phyloP scores from a whole-genome alignment of 2,888 invertebrate species.

The Thera britannica region DNA sequence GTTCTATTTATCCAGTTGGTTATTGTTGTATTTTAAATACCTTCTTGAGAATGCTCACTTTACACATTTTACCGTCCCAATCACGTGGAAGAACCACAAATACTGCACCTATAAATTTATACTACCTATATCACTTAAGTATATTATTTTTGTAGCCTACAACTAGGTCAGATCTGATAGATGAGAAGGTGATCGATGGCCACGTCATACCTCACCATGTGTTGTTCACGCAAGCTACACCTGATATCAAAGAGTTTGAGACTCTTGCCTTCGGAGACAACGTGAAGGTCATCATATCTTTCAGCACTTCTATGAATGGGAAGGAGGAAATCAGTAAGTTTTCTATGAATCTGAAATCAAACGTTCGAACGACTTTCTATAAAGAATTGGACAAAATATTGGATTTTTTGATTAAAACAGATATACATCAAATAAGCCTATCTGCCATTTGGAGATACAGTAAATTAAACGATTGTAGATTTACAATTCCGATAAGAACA shows the following conservation, averaged over 20 bases:
- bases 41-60: too few relatives aligned
- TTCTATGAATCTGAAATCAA: neutral
- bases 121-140: neutral
- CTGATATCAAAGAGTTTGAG: slow-evolving; percentile 89
- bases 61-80: neutral
- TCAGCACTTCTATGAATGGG: slow-evolving; percentile 89
- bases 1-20: too few relatives aligned
- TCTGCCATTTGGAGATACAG: slow-evolving; percentile 26
- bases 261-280: slow-evolving; percentile 93
- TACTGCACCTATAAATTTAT: neutral
- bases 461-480: slow-evolving; percentile 37
- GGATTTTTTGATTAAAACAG: slow-evolving; percentile 16
- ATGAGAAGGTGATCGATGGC: slow-evolving; percentile 93
- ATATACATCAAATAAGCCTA: slow-evolving; percentile 23
- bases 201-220: slow-evolving; percentile 95
- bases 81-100: neutral
- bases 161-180: slow-evolving; percentile 90
- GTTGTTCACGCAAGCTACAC: slow-evolving; percentile 93
- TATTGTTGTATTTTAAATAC: too few relatives aligned
- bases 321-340: slow-evolving; percentile 86
- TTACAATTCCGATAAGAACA: slow-evolving; percentile 38
- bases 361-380: neutral
- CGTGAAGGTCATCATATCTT: slow-evolving; percentile 92
- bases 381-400: slow-evolving; percentile 20
- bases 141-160: slow-evolving; percentile 80